Base-by-base conservation (phyloP, 2,113 vertebrate genomes). In the Alligator mississippiensis region DNA sequence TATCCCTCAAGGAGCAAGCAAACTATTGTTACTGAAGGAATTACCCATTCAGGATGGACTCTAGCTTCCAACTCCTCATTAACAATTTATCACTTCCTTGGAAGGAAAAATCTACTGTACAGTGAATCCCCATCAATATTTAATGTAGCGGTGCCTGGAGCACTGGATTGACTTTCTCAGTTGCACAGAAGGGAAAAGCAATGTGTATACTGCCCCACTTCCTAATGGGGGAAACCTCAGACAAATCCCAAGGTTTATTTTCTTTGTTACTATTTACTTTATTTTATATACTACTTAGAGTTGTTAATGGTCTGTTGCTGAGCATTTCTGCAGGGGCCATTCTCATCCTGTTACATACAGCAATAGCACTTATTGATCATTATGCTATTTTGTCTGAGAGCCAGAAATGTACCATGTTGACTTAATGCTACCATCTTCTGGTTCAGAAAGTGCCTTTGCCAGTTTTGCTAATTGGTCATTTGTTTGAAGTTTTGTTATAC, bases 41-140 rank as follows among this genome's bases (percentile, higher is more conserved):
- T 97, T 98, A 97, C 76, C 94, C 96, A 97, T 96, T 97, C 96
- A 96, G 89, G 87, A 95, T 97, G 93, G 95, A 94, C 92, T 96
- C 90, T 94, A 93, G 95, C 92, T 96, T 90, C 94, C 92, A 95
- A 97, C 34, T 96, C 94, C 95, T 98, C 95, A 98, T 98, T 98
- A 98, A 98, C 74, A 98, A 98, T 98, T 98, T 97, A 98, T 97
- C 83, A 96, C 94, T 96, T 98, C 96, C 97, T 98, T 98, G 97
- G 97, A 97, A 98, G 87, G 90, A 97, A 97, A 95, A 98, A 96
- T 90, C 94, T 96, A 96, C 96, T 97, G 92, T 96, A 97, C 84
- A 88, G 93, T 98, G 97, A 97, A 96, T 97, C 94, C 84, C 76
- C 95, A 98, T 98, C 95, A 98, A 98, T 98, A 97, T 98, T 98